These are phyloP conservation scores for Leiothrix lutea DNA, from an alignment of 2,113 vertebrate species.

Conservation along the genomic window DNA sequence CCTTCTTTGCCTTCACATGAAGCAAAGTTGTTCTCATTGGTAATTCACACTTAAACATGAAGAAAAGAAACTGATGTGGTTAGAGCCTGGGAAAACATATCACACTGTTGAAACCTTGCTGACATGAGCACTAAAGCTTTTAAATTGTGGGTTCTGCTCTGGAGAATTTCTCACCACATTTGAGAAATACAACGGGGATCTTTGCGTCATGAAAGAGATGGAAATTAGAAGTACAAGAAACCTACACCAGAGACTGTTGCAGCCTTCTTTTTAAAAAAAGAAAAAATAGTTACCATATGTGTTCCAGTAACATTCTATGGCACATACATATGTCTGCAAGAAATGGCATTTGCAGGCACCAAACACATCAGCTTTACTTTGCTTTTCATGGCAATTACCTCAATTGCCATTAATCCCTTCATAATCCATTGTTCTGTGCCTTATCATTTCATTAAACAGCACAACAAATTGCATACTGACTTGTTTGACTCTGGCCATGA, in stretches of 20 bases:
- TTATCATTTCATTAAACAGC: neutral
- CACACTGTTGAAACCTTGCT: neutral
- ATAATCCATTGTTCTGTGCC: neutral
- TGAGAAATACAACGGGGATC: neutral
- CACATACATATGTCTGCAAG: neutral
- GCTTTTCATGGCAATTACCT: neutral
- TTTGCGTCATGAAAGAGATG: neutral
- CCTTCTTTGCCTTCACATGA: neutral
- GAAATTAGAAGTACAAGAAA: neutral
- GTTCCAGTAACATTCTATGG: neutral
- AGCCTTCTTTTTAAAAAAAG: neutral
- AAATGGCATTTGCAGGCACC: neutral
- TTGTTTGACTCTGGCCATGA: neutral
- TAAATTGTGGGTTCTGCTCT: neutral
- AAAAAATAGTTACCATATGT: neutral
- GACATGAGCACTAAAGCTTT: neutral
- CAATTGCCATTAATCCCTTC: neutral
- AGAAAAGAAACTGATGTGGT: neutral
- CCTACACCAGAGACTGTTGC: neutral
- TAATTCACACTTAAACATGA: neutral
- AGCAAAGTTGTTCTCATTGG: neutral
- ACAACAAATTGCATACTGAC: neutral
- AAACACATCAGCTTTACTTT: neutral
- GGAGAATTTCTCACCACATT: neutral
- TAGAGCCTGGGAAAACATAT: neutral